These are phyloP conservation scores for Leucania comma DNA, from an alignment of 2,888 invertebrate species.

Conservation along the genomic window DNA sequence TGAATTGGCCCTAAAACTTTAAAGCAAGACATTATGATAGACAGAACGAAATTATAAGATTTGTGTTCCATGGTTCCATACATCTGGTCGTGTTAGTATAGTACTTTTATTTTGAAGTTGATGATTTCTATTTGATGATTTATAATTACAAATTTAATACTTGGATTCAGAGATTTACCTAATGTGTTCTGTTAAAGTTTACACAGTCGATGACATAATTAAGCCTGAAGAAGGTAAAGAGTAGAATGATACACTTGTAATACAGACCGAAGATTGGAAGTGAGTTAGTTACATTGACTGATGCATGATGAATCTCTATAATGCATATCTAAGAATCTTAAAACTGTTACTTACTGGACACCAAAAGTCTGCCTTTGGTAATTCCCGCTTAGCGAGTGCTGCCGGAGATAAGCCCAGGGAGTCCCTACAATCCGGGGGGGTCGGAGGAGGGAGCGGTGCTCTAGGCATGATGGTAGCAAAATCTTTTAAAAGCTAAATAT, in stretches of 20 bases:
- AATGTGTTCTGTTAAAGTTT: background rate
- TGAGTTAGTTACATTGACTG: background rate
- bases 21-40: background rate
- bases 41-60: no score
- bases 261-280: background rate
- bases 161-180: background rate
- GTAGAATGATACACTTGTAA: background rate
- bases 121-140: no score
- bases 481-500: constrained; percentile 1
- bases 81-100: no score
- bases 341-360: constrained; percentile 65
- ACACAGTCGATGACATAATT: background rate
- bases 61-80: no score
- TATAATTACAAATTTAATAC: background rate
- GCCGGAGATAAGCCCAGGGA: constrained; percentile 75
- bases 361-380: constrained; percentile 65
- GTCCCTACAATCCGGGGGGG: constrained; percentile 41
- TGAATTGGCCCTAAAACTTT: no score
- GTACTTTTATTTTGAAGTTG: no score
- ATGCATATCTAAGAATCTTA: background rate
- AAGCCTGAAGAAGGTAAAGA: background rate
- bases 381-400: constrained; percentile 70
- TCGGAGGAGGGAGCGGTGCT: constrained; percentile 5
- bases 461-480: constrained; percentile 43
- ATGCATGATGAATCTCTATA: background rate